Conservation (phyloP, 2,113 vertebrate genomes). For the Macheiramphus alcinus region DNA sequence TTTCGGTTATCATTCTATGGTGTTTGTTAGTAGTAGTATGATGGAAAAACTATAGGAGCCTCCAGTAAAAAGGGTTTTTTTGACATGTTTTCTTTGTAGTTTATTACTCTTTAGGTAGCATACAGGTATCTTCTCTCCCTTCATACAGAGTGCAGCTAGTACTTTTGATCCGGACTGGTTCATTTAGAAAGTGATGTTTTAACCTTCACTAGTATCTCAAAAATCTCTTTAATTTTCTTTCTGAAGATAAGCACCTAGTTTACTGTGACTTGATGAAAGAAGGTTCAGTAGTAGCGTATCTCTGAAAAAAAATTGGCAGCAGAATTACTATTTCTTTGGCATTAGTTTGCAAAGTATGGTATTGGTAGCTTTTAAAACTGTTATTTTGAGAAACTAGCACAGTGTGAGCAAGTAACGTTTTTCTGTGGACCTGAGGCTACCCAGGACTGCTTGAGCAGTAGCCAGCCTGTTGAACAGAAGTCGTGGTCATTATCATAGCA, state of each 20-base stretch:
- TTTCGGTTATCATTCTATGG: neutral
- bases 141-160: neutral
- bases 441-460: neutral
- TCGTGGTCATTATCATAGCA: neutral
- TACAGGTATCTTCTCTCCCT: fast-evolving
- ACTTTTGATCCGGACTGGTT: neutral
- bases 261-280: neutral
- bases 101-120: neutral
- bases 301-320: neutral
- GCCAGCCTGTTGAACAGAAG: neutral
- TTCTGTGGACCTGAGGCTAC: neutral
- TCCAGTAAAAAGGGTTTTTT: fast-evolving
- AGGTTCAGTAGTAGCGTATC: neutral
- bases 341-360: neutral
- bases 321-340: neutral
- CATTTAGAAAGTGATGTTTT: neutral
- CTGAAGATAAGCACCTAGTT: neutral
- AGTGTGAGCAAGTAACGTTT: neutral
- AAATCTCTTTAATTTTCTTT: neutral
- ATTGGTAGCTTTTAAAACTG: neutral
- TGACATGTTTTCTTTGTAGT: neutral
- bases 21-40: neutral
- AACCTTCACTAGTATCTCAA: neutral
- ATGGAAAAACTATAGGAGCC: neutral
- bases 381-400: neutral